Evolutionary conservation across 2,888 invertebrate species (phyloP).

Genomic region (Nezara viridula): DNA sequence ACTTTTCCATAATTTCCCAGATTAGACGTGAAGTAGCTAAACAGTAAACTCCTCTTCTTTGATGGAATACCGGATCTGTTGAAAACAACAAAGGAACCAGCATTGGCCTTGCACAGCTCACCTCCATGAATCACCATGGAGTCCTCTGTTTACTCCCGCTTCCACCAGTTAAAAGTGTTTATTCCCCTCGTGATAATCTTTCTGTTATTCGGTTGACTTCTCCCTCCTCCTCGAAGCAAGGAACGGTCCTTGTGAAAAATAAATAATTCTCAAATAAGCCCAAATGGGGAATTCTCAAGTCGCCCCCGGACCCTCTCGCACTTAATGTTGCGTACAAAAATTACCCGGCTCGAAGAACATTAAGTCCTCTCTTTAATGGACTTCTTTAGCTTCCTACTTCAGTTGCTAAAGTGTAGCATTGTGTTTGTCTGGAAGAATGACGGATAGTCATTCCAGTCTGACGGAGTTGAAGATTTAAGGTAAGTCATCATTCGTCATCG

Average conservation of each 20-base stretch:
- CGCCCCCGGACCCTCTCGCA: not conserved
- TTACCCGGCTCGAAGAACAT: not conserved
- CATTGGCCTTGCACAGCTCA: not conserved
- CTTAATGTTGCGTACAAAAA: slow-evolving; percentile 17
- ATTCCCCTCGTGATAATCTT: slow-evolving; percentile 20
- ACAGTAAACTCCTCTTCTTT: not conserved
- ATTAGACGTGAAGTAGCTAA: not conserved
- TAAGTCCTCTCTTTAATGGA: slow-evolving; percentile 13
- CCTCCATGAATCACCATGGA: not conserved
- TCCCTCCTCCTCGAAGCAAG: not conserved
- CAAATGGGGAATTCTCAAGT: not conserved
- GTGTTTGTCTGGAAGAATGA: not conserved
- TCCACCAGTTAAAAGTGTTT: slow-evolving; percentile 32
- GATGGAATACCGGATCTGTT: slow-evolving; percentile 24
- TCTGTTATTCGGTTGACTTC: slow-evolving; percentile 42
- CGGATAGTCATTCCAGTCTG: not conserved
- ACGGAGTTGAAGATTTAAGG: not conserved
- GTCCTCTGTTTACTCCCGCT: not conserved
- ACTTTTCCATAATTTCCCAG: not conserved
- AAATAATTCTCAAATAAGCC: slow-evolving; percentile 40
- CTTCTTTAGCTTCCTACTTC: not conserved
- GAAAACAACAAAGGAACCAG: slow-evolving; percentile 34
- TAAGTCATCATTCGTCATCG: not conserved
- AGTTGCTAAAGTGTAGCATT: not conserved
- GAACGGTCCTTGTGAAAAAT: not conserved